phyloP scores from a whole-genome alignment of 2,113 vertebrate genomes.

The Psophia crepitans region DNA sequence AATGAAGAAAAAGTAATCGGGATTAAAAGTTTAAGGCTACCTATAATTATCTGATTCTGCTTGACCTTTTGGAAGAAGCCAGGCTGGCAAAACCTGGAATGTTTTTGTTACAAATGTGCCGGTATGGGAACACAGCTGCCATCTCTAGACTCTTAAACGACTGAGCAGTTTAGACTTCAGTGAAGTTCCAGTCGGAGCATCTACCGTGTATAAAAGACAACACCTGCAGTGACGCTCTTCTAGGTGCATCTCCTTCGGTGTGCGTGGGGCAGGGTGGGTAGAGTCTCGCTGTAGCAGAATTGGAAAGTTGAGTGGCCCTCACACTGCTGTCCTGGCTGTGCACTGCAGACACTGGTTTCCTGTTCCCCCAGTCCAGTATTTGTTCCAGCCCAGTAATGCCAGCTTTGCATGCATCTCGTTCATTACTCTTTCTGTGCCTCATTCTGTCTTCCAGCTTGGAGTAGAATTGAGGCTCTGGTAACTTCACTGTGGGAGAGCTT shows the following conservation, averaged over 20 bases:
- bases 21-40: not conserved
- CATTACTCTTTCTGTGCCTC: conserved; percentile 67
- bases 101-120: not conserved
- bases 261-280: not conserved
- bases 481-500: conserved; percentile 60
- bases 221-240: not conserved
- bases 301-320: not conserved
- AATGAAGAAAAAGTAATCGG: not conserved
- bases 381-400: not conserved
- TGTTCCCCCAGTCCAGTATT: not conserved
- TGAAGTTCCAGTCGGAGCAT: not conserved
- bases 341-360: not conserved
- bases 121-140: not conserved
- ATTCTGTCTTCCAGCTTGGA: conserved; percentile 66
- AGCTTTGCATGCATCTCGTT: conserved; percentile 37
- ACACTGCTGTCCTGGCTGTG: not conserved
- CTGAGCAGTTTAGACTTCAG: not conserved
- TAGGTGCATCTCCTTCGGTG: not conserved
- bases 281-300: not conserved
- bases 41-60: not conserved
- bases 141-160: not conserved
- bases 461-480: conserved; percentile 62
- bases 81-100: not conserved
- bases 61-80: not conserved
- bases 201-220: not conserved